Evolutionary conservation across 2,797 vertebrate species (phyloP), one percentile per base, ranked within the genome.

Genomic region (Spinus pinus): DNA sequence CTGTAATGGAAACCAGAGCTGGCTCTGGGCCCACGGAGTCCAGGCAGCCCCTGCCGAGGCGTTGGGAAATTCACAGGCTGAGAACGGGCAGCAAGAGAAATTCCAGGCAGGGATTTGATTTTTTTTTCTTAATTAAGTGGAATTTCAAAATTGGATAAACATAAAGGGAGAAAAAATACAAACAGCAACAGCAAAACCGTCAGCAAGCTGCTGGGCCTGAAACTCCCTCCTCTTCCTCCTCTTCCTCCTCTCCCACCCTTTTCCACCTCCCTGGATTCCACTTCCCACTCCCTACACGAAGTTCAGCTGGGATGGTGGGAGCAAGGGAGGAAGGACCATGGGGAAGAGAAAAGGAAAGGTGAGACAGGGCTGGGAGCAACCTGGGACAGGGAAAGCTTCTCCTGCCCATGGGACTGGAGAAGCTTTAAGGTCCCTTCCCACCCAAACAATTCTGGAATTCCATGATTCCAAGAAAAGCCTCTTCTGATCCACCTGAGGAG

Each of bases 1-100:
- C 56, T 77, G 92, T 98, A 98, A 98, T 98, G 95, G 97, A 98
- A 98, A 98, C 97, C 98, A 98, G 98, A 98, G 95, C 96, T 97
- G 97, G 97, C 96, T 96, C 94, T 58, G 87, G 57, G 97, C 97
- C 92, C 86, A 90, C 96, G 88, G 97, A 98, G 97, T 98, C 98
- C 98, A 97, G 78, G 94, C 95, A 97, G 97, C 96, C 93, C 95
- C 81, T 94, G 96, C 94, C 83, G 97, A 96, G 78, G 94, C 94
- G 30, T 96, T 94, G 94, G 97, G 97, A 98, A 97, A 96, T 37
- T 44, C 93, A 70, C 93, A 53, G 96, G 96, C 93, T 97, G 97
- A 84, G 97, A 97, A 97, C 7, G 28, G 96, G 94, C 93, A 97
- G 97, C 97, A 95, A 97, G 97, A 98, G 97, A 96, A 97, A 98